Percentiles rank a stretch among this genome's conserved stretches.
Evolutionary conservation across 2,113 vertebrate species (phyloP).

Genomic region (Pipra filicauda): DNA sequence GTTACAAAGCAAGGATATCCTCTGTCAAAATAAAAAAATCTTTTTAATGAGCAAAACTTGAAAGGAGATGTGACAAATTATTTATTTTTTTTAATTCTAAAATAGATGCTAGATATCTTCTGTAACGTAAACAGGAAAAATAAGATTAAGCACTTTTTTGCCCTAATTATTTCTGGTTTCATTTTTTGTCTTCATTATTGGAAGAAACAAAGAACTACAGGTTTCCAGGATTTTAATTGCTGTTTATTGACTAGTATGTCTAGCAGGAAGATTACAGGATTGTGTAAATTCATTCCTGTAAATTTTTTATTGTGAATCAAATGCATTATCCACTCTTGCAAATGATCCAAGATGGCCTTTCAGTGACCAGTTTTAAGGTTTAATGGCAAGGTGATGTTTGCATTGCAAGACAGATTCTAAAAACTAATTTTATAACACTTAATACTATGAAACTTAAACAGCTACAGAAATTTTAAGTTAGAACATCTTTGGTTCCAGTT

Average conservation of each 20-base stretch:
- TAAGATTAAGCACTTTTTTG: not conserved
- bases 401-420: not conserved
- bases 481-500: not conserved
- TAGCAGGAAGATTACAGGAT: not conserved
- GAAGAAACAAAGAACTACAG: not conserved
- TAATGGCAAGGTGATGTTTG: not conserved
- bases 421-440: not conserved
- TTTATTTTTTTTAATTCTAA: not conserved
- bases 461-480: not conserved
- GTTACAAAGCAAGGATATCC: not conserved
- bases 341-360: not conserved
- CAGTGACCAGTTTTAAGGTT: not conserved
- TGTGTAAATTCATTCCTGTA: not conserved
- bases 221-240: conserved; percentile 3
- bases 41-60: not conserved
- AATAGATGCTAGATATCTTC: not conserved
- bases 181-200: not conserved
- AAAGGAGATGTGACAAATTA: not conserved
- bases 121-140: not conserved
- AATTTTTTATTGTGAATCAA: not conserved
- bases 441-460: not conserved
- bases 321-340: not conserved
- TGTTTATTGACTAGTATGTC: not conserved
- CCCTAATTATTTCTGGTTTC: not conserved
- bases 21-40: not conserved